These are phyloP conservation scores for Myotis yumanensis DNA, from an alignment of 2,113 vertebrate species.

Conservation along the genomic window DNA sequence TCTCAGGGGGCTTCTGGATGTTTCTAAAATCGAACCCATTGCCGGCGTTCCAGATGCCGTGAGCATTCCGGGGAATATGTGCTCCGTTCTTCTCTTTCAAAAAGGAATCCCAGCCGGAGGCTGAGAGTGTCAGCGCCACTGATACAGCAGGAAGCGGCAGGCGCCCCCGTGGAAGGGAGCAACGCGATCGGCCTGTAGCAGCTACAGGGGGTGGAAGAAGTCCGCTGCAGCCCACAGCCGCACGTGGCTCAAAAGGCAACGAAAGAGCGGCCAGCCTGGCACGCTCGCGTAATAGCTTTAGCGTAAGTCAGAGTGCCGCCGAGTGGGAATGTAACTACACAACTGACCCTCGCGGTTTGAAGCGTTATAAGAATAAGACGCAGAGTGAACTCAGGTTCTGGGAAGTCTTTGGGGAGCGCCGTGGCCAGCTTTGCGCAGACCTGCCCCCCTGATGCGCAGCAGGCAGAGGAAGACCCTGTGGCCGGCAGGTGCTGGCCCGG, in stretches of 20 bases:
- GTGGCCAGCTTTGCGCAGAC: not conserved
- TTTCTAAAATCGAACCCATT: not conserved
- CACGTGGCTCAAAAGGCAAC: not conserved
- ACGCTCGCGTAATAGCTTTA: fast-evolving
- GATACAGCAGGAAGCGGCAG: not conserved
- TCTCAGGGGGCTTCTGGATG: not conserved
- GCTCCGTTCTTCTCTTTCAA: not conserved
- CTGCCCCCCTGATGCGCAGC: not conserved
- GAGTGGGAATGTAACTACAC: not conserved
- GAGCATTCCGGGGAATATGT: not conserved
- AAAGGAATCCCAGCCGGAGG: not conserved
- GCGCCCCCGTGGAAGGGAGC: not conserved
- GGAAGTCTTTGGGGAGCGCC: not conserved
- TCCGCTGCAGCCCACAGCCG: not conserved
- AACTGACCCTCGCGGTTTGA: not conserved
- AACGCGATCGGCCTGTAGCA: fast-evolving
- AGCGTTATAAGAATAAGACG: not conserved
- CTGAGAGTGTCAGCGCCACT: not conserved
- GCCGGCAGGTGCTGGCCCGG: not conserved
- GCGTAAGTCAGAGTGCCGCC: not conserved
- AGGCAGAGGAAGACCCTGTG: not conserved
- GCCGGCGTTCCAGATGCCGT: not conserved
- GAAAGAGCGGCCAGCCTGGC: not conserved
- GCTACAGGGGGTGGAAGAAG: not conserved
- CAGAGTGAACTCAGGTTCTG: not conserved